A percentile compares a stretch with the other conserved stretches of the same genome.
phyloP scores from a whole-genome alignment of 2,113 vertebrate genomes.

The Dascyllus trimaculatus region DNA sequence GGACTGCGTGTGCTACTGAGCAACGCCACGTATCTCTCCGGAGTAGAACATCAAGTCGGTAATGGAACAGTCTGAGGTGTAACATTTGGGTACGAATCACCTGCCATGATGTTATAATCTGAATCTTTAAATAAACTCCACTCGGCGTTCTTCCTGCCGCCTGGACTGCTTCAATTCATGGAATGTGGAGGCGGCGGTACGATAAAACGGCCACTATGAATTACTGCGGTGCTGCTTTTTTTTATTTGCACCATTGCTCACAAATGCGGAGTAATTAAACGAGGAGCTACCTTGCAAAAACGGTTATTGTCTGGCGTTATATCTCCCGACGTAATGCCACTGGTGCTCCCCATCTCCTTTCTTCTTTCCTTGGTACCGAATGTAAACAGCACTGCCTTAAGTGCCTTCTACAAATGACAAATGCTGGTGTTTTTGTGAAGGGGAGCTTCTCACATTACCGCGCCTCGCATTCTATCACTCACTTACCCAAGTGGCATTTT shows the following conservation, averaged over 20 bases:
- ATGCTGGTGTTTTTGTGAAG: slow-evolving; percentile 9
- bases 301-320: not conserved
- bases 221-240: not conserved
- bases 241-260: slow-evolving; percentile 9
- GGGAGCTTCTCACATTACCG: slow-evolving; percentile 28
- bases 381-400: not conserved
- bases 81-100: too few relatives aligned
- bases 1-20: too few relatives aligned
- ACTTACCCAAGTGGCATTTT: slow-evolving; percentile 37
- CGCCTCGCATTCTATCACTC: slow-evolving; percentile 38
- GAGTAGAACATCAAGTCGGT: too few relatives aligned
- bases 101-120: not conserved
- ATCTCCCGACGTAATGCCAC: not conserved
- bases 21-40: too few relatives aligned
- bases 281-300: not conserved
- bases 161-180: not conserved
- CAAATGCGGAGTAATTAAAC: not conserved
- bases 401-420: not conserved
- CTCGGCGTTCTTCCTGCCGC: not conserved
- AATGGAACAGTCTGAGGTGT: too few relatives aligned
- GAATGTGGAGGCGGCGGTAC: not conserved
- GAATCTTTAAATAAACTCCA: not conserved
- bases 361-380: not conserved
- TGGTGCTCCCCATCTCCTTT: not conserved
- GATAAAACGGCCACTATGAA: not conserved